Percentiles rank a stretch among this genome's conserved stretches.
Evolutionary conservation across 2,888 invertebrate genomes (phyloP).

Genomic region (Spisula solida): DNA sequence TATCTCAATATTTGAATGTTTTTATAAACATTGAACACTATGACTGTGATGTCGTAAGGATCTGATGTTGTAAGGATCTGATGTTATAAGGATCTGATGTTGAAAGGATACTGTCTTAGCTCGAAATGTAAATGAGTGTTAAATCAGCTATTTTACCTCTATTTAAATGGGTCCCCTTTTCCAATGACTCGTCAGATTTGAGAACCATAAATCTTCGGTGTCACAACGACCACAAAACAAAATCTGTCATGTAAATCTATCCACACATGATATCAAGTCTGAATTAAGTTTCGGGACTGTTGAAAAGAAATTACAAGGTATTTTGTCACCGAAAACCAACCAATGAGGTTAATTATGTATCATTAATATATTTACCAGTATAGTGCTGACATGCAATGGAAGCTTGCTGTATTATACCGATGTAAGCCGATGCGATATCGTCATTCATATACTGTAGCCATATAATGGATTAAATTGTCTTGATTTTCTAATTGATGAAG

Average conservation of each 20-base stretch:
- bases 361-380: constrained; percentile 1
- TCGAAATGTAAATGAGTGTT: not conserved
- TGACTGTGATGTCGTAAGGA: no score
- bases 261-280: constrained; percentile 36
- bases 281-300: not conserved
- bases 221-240: constrained; percentile 42
- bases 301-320: constrained; percentile 15
- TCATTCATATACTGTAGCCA: not conserved
- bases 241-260: constrained; percentile 48
- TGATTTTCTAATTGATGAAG: not conserved
- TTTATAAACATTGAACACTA: not conserved
- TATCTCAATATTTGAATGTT: not conserved
- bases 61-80: no score
- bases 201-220: constrained; percentile 44
- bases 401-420: not conserved
- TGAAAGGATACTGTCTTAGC: not conserved
- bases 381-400: not conserved
- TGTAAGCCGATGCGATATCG: not conserved
- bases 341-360: not conserved
- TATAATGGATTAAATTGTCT: not conserved
- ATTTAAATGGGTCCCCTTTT: not conserved
- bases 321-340: not conserved
- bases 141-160: not conserved
- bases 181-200: constrained; percentile 41
- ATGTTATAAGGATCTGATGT: not conserved